These are phyloP conservation scores for Mylabris phalerata DNA, from an alignment of 1,140 invertebrate species.

Conservation along the genomic window DNA sequence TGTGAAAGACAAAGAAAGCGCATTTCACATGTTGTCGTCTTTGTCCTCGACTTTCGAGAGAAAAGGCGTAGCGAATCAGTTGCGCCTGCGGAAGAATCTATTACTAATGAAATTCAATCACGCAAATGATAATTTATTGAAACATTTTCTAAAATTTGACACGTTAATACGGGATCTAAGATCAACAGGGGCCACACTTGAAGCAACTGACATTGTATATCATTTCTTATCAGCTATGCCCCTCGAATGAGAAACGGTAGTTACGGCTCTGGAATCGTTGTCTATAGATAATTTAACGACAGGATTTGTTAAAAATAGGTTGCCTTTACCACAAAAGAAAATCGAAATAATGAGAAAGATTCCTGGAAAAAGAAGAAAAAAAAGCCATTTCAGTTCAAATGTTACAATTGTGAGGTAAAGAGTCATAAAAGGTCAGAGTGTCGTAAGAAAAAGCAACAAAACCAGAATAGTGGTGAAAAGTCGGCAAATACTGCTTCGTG, in stretches of 20 bases:
- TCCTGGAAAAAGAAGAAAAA: too few species aligned
- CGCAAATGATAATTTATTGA: background rate
- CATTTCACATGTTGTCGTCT: conserved; percentile 7
- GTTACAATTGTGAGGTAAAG: too few species aligned
- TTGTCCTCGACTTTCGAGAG: background rate
- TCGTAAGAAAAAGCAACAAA: too few species aligned
- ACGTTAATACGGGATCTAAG: conserved; percentile 13
- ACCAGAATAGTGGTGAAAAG: too few species aligned
- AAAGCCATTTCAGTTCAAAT: too few species aligned
- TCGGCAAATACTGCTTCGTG: too few species aligned
- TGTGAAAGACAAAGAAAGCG: conserved; percentile 11
- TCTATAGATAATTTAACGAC: conserved; percentile 34
- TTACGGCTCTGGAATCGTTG: conserved; percentile 42
- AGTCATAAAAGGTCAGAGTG: too few species aligned
- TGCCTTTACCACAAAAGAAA: too few species aligned
- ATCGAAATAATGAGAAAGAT: too few species aligned
- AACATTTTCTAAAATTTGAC: background rate
- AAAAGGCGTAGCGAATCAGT: conserved; percentile 7
- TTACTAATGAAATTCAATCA: conserved; percentile 4
- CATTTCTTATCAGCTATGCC: conserved; percentile 41
- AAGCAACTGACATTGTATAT: conserved; percentile 27
- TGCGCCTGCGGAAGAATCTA: background rate
- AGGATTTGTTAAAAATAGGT: background rate
- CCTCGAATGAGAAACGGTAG: conserved; percentile 34
- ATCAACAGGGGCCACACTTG: conserved; percentile 14